Evolutionary conservation across 2,113 vertebrate genomes (phyloP), one percentile per base, ranked within the genome.

Genomic region (Manacus vitellinus): DNA sequence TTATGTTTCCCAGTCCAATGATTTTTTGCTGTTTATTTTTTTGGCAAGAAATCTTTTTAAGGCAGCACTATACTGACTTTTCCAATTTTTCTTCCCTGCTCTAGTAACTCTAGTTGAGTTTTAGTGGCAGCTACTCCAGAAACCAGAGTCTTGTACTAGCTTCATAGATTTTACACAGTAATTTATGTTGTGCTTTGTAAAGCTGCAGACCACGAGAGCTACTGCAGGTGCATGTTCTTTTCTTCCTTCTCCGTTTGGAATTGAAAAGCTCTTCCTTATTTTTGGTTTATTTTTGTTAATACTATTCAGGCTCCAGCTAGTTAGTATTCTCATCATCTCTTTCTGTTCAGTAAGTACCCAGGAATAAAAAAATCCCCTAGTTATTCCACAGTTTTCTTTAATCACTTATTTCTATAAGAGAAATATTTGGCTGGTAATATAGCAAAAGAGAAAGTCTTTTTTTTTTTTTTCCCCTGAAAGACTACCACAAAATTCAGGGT

Each of bases 281-380:
- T 96, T 86, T 86, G 58, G 49, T 56, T 90, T 61, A 83, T 80
- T 92, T 95, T 89, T 33, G 46, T 89, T 72, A 68, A 68, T 88
- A 89, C 67, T 61, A 76, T 82, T 92, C 87, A 87, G 52, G 58
- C 1, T 31, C 9, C 6, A 7, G 47, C 52, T 92, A 72, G 35
- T 92, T 85, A 94, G 23, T 87, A 91, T 89, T 95, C 89, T 85
- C 31, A 65, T 75, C 31, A 72, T 27, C 20, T 55, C 39, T 81
- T 87, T 95, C 56, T 55, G 12, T 47, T 74, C 10, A 77, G 27
- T 31, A 73, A 77, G 59, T 63, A 59, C 13, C 13, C 24, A 85
- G 33, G 47, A 67, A 91, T 71, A 63, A 90, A 92, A 49, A 46
- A 39, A 19, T 25, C 47, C 71, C 44, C 16, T 33, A 37, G 31